phyloP scores from a whole-genome alignment of 2,113 vertebrate genomes.

The Spizaetus ornatus region DNA sequence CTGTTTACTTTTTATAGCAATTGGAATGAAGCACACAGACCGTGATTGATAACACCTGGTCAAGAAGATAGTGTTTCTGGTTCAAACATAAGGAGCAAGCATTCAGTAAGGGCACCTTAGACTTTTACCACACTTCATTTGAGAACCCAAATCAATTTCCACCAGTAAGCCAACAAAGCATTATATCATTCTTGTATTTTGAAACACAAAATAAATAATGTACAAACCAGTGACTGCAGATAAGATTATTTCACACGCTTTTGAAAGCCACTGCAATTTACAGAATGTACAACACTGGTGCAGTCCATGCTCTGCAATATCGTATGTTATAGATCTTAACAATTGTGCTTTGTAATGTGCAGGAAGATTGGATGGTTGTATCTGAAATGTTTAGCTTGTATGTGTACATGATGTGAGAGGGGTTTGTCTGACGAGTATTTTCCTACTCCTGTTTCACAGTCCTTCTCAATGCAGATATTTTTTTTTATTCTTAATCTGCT shows the following conservation, averaged over 20 bases:
- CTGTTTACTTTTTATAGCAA: not conserved
- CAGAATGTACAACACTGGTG: not conserved
- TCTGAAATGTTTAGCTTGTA: not conserved
- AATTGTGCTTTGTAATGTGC: not conserved
- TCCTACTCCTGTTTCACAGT: not conserved
- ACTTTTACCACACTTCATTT: not conserved
- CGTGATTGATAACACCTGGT: not conserved
- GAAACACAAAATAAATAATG: not conserved
- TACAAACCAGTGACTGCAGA: not conserved
- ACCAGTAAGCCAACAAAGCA: not conserved
- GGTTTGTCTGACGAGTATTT: not conserved
- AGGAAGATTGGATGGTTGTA: not conserved
- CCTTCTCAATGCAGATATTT: not conserved
- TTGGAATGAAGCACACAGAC: not conserved
- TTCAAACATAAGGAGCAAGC: not conserved
- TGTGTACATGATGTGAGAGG: not conserved
- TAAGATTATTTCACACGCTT: not conserved
- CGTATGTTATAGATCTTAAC: not conserved
- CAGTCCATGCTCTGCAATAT: not conserved
- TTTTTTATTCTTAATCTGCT: not conserved
- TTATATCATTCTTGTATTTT: not conserved
- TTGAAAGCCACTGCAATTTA: not conserved
- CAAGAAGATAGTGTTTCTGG: not conserved
- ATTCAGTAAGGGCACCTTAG: not conserved
- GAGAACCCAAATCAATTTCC: not conserved